A percentile compares a stretch with the other conserved stretches of the same genome.
Evolutionary conservation across 2,888 invertebrate genomes (phyloP).

Genomic region (Papilio elwesi): DNA sequence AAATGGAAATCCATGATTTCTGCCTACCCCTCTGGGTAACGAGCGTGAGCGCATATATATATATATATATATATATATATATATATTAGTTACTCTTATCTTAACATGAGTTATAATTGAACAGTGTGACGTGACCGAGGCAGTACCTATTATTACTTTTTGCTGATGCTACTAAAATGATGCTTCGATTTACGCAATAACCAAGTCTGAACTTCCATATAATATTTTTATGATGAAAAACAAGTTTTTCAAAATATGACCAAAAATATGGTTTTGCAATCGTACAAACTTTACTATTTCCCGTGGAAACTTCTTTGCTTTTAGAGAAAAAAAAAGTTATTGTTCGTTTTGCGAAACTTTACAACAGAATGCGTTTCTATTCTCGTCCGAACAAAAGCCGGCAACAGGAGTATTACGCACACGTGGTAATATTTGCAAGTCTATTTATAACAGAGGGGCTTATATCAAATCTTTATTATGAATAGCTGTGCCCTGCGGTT

Average conservation of each 20-base stretch:
- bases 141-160: too few species aligned
- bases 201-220: too few species aligned
- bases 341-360: constrained; percentile 22
- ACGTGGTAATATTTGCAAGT: constrained; percentile 21
- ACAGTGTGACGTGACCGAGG: too few species aligned
- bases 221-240: background rate
- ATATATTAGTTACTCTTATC: too few species aligned
- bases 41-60: too few species aligned
- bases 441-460: background rate
- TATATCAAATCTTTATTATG: background rate
- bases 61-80: too few species aligned
- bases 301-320: constrained; percentile 17
- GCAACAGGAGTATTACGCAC: constrained; percentile 25
- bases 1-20: too few species aligned
- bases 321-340: constrained; percentile 4
- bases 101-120: too few species aligned
- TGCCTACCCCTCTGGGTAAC: too few species aligned
- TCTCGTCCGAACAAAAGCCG: constrained; percentile 22
- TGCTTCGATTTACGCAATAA: too few species aligned
- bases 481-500: too few species aligned
- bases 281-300: constrained; percentile 5
- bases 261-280: background rate
- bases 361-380: constrained; percentile 28
- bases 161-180: too few species aligned
- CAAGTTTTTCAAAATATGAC: background rate